Evolutionary conservation across 2,888 invertebrate genomes (phyloP), one percentile per base, ranked within the genome.

Genomic region (Dinocampus coccinellae): DNA sequence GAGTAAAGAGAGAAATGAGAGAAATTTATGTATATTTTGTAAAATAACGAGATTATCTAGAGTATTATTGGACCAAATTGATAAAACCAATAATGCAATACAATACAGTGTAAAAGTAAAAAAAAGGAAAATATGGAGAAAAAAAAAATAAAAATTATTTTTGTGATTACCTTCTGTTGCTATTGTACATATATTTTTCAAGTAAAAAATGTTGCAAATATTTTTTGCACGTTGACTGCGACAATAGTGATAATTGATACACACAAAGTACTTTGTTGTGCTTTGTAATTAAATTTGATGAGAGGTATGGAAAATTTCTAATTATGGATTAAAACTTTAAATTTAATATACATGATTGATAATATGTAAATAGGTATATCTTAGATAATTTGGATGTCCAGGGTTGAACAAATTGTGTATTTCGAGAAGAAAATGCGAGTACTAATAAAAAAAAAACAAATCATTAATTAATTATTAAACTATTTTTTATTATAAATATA

Each of bases 51-150:
- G 52, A 53, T 65, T 55, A 65, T 65, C 65, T 34, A 26, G 34
- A 65, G 62, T 70, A 64, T 70, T 70, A 63, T 70, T 63, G 70
- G 70, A 64, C 57, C 29, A 42, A 52, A 55, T 60, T 24, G 24
- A 61, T 53, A 52, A 61, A 16, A 39, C 36, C 39, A 60, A 34
- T 47, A 33, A 16, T 47, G 47, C n/a, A n/a, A n/a, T n/a, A n/a
- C n/a, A n/a, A n/a, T n/a, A n/a, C n/a, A n/a, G n/a, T n/a, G n/a
- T n/a, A n/a, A n/a, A n/a, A n/a, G n/a, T n/a, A n/a, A n/a, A 47
- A 47, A n/a, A 20, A 47, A 36, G 16, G 1, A 6, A n/a, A 47
- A 47, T 47, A 16, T n/a, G 16, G 16, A 47, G 7, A 47, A 7
- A 47, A 9, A 4, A 7, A 9, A 9, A 29, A 64, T 11, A 24